These are phyloP conservation scores for Pseudomyrmex pallidus DNA, from an alignment of 1,140 invertebrate species.

Conservation along the genomic window DNA sequence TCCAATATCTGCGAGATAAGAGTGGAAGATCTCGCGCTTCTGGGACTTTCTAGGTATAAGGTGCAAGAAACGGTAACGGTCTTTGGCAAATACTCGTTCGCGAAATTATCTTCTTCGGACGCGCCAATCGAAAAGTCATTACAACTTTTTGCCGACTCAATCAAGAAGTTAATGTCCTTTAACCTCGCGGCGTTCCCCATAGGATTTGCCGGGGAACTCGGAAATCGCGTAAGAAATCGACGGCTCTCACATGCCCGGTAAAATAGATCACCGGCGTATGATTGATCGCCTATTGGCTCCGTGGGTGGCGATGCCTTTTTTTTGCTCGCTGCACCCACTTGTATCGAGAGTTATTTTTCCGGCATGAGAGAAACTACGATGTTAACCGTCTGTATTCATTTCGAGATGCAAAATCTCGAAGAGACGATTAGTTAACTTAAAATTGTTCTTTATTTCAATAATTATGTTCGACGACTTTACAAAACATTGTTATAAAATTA, in stretches of 20 bases:
- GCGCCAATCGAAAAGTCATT: conserved; percentile 83
- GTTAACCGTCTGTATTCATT: conserved; percentile 21
- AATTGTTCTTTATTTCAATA: conserved; percentile 3
- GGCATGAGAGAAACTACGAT: conserved; percentile 19
- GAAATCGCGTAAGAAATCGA: conserved; percentile 79
- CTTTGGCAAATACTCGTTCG: conserved; percentile 22
- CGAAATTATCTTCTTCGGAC: conserved; percentile 39
- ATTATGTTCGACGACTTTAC: not conserved
- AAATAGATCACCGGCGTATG: conserved; percentile 83
- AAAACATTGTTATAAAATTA: not conserved
- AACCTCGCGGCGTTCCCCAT: conserved; percentile 79
- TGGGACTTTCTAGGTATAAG: conserved; percentile 11
- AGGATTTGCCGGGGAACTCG: conserved; percentile 74
- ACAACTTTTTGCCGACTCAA: conserved; percentile 83
- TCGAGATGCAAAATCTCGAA: not conserved
- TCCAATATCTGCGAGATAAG: not conserved
- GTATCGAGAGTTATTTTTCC: conserved; percentile 60
- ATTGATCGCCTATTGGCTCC: conserved; percentile 82
- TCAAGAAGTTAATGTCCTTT: conserved; percentile 84
- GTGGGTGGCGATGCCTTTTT: conserved; percentile 68
- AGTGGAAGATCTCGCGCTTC: conserved; percentile 4
- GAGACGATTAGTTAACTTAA: conserved; percentile 19
- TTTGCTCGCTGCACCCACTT: conserved; percentile 55
- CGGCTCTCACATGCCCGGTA: conserved; percentile 81
- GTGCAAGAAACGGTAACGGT: conserved; percentile 29